Base-by-base conservation (phyloP, 2,888 invertebrate genomes). In the Synergus laeviventris region DNA sequence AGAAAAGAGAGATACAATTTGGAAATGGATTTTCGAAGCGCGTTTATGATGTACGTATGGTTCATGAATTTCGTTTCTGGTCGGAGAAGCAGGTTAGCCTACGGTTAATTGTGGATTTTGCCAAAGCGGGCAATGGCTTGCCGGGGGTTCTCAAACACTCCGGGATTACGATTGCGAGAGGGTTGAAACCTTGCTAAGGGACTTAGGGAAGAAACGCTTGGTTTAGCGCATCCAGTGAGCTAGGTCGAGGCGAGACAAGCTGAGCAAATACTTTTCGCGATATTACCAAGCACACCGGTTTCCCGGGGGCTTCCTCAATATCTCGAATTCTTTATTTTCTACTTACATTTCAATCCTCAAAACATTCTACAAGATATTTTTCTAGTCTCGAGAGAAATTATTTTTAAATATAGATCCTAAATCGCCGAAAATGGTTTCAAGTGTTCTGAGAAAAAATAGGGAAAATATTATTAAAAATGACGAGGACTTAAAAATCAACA, bases 241-340 rank as follows among this genome's bases (percentile, higher is more conserved):
- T 60, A 73, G 62, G 75, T 61, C 70, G 70, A 60, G 75, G 64
- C 75, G 86, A 89, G 89, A 88, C 89, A 89, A 89, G 88, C 89
- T 89, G 85, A 87, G 89, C 89, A 90, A 90, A 90, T 88, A 90
- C 89, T 89, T 89, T 90, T 87, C 87, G 84, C 87, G 87, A 89
- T 90, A 90, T 90, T 90, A 88, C 88, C 39, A 76, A 62, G 74
- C 74, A 66, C 45, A 59, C 66, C 60, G 59, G 62, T 62, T 62
- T 77, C 74, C 61, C 60, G 49, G 24, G 38, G 74, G 56, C 60
- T 60, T 38, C 56, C 59, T 24, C 24, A 45, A 60, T 60, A 49
- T 70, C 56, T 70, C 61, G 14, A 74, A 77, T 74, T 74, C 70
- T 74, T 77, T 21, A 73, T 54, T 70, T 61, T 54, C 54, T 45